Evolutionary conservation across 2,797 vertebrate genomes (phyloP), one percentile per base, ranked within the genome.

Genomic region (Acanthornis magna): DNA sequence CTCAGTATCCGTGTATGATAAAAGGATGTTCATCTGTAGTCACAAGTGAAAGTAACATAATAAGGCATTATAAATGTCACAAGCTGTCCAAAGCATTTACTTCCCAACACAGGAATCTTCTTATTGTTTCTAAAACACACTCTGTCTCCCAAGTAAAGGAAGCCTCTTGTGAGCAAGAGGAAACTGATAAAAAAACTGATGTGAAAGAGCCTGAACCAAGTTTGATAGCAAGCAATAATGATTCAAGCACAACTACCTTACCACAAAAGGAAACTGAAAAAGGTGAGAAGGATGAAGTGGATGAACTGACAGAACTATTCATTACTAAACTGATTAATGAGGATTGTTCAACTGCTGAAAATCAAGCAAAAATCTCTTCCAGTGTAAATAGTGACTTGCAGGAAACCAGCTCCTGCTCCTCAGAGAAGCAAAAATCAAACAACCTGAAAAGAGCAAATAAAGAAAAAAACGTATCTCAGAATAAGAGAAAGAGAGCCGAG

Each of bases 1-100:
- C 99, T 32, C 99, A 99, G 25, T 99, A 99, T 94, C 99, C 99
- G 0, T 99, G 99, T 90, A 99, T 99, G 99, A 99, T 99, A 89
- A 99, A 99, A 94, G 99, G 99, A 16, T 99, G 99, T 26, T 98
- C 98, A 0, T 99, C 98, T 0, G 98, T 99, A 57, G 98, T 99
- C 92, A 99, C 98, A 58, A 99, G 98, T 5, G 99, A 99, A 96
- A 98, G 98, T 73, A 99, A 98, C 96, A 98, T 99, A 43, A 98
- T 99, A 85, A 99, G 99, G 78, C 99, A 99, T 97, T 99, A 99
- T 67, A 98, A 99, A 67, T 98, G 98, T 62, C 99, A 99, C n/a
- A 99, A 99, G 23, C 97, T 99, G 65, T 98, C 99, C 27, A 99
- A 99, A 82, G 98, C 99, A 50, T 99, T 99, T 97, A 97, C 99